Evolutionary conservation across 2,113 vertebrate species (phyloP), one percentile per base, ranked within the genome.

Genomic region (Heterotilapia buettikoferi): DNA sequence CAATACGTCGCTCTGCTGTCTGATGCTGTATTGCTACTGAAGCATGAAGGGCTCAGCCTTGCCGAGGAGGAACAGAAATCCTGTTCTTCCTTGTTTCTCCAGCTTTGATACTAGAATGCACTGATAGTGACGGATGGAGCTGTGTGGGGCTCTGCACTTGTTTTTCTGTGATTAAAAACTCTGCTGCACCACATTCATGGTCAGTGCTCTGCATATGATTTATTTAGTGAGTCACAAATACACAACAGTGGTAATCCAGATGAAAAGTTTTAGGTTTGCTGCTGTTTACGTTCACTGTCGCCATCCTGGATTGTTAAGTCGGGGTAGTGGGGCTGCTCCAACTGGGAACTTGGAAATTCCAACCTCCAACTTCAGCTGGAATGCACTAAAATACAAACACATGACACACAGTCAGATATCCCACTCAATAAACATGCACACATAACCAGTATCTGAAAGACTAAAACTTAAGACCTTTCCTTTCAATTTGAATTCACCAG

Each of bases 21-120:
- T 11, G 9, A 36, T 29, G 59, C 31, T 33, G 16, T 19, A 9
- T 0, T 33, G 14, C 57, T 61, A 0, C 26, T 2, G 26, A 31
- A 31, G 57, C 57, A 6, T 0, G 56, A 59, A 1, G 56, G 0
- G 0, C 59, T 33, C 29, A 3, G 29, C 59, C 59, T 63, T 3
- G 10, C n/a, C 2, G n/a, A 53, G 52, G 19, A 53, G 52, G 52
- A 53, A 21, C 3, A 21, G 9, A 53, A 53, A 2, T 53, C 19
- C 52, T 3, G 5, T 21, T 21, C 9, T 3, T 53, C 59, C 59
- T 36, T 1, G 59, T 33, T 63, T 36, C 59, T 63, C 59, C 16
- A 11, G 29, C 59, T 63, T 33, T 36, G 59, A 6, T 31, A 6
- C 59, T 33, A 63, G 19, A 36, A 19, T 33, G 9, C 59, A 36